These are phyloP conservation scores for Callyntrura sp. DNA, from an alignment of 2,888 invertebrate species.

Conservation along the genomic window DNA sequence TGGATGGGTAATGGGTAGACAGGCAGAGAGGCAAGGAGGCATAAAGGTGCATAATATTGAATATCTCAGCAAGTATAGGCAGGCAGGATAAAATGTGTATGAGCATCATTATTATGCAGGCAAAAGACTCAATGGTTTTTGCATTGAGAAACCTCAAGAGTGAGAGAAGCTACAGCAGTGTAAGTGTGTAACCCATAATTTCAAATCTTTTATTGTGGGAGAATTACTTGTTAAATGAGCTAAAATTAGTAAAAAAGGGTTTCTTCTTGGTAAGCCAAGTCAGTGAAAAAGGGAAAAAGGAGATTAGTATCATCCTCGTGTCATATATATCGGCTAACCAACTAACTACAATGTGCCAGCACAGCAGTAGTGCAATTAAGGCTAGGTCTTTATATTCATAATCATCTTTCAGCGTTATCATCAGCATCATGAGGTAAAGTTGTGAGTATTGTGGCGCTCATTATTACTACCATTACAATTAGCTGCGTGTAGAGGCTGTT, in stretches of 20 bases:
- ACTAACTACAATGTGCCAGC: slow-evolving; percentile 8
- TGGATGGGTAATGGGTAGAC: not conserved
- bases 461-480: slow-evolving; percentile 26
- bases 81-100: too few species aligned
- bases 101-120: not conserved
- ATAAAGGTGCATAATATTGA: not conserved
- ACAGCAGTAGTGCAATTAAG: slow-evolving; percentile 43
- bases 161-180: not conserved
- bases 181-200: slow-evolving; percentile 40
- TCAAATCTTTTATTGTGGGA: slow-evolving; percentile 54
- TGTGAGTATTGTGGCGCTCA: slow-evolving; percentile 18
- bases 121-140: not conserved
- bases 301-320: slow-evolving; percentile 28
- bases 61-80: too few species aligned
- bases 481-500: not conserved
- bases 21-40: not conserved
- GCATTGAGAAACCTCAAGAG: slow-evolving; percentile 40
- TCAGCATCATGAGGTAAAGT: slow-evolving; percentile 16
- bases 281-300: not conserved
- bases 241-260: slow-evolving; percentile 67
- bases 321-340: not conserved
- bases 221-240: slow-evolving; percentile 66
- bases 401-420: slow-evolving; percentile 14
- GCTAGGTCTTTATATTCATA: slow-evolving; percentile 33
- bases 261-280: slow-evolving; percentile 47